A percentile compares a stretch with the other conserved stretches of the same genome.
phyloP scores from a whole-genome alignment of 2,797 vertebrate species.

The Sphenopsis melanotis region DNA sequence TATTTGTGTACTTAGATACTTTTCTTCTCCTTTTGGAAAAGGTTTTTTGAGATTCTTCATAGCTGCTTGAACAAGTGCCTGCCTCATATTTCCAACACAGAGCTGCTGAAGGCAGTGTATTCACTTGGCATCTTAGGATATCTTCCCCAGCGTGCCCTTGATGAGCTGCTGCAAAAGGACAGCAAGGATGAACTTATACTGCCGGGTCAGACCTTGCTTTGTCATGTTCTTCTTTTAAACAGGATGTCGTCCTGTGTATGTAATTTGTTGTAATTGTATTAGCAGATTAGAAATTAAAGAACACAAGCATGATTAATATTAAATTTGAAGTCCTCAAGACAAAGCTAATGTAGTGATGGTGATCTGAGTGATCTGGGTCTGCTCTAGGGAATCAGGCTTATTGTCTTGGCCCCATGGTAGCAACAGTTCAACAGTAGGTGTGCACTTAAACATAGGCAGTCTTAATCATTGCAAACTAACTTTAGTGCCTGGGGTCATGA shows the following conservation, averaged over 20 bases:
- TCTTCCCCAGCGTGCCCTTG: conserved; percentile 76
- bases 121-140: conserved; percentile 80
- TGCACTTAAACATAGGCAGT: neutral
- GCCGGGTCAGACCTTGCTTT: conserved; percentile 65
- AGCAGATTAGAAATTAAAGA: neutral
- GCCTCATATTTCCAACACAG: conserved; percentile 68
- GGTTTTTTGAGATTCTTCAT: conserved; percentile 81
- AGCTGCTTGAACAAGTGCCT: conserved; percentile 76
- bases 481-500: neutral
- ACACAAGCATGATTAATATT: neutral
- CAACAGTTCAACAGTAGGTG: neutral
- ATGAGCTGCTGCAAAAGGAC: conserved; percentile 78
- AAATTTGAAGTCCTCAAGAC: neutral
- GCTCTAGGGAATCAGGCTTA: neutral
- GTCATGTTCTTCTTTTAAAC: neutral
- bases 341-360: neutral
- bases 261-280: neutral
- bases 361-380: neutral
- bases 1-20: neutral
- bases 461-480: neutral
- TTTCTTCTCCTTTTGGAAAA: conserved; percentile 60
- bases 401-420: neutral
- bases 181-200: conserved; percentile 65
- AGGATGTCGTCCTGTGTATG: neutral
- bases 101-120: conserved; percentile 76